These are phyloP conservation scores for Quadroppia sp. DNA, from an alignment of 2,888 invertebrate genomes.

Conservation along the genomic window DNA sequence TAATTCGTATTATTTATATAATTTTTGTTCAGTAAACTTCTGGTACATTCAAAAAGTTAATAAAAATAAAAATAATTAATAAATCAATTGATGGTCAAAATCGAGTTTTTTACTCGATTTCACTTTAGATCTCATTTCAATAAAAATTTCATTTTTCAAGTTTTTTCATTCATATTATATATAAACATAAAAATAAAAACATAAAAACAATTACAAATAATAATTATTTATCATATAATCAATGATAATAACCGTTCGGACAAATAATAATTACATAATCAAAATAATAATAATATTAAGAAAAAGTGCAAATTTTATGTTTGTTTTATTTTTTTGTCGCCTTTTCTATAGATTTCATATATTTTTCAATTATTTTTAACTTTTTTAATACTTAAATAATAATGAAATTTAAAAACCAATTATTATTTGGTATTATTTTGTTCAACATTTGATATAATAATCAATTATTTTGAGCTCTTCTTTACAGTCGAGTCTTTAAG, in stretches of 20 bases:
- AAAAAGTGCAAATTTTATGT: background rate
- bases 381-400: background rate
- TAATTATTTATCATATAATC: background rate
- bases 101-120: background rate
- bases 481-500: no score
- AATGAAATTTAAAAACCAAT: background rate
- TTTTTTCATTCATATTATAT: background rate
- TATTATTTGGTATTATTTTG: background rate
- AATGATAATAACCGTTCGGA: constrained; percentile 12
- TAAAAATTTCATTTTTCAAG: background rate
- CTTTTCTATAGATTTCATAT: background rate
- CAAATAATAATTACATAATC: background rate
- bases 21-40: constrained; percentile 2
- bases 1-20: constrained; percentile 24
- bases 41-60: constrained; percentile 5
- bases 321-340: background rate
- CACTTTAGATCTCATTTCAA: background rate
- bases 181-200: constrained; percentile 30
- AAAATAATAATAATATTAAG: background rate
- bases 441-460: no score
- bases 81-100: background rate
- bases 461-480: no score
- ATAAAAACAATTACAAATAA: constrained; percentile 33
- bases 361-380: background rate
- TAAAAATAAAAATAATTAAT: constrained; percentile 13